A percentile compares a stretch with the other conserved stretches of the same genome.
Conservation (phyloP, 2,888 invertebrate genomes). For the Diabrotica balteata region DNA sequence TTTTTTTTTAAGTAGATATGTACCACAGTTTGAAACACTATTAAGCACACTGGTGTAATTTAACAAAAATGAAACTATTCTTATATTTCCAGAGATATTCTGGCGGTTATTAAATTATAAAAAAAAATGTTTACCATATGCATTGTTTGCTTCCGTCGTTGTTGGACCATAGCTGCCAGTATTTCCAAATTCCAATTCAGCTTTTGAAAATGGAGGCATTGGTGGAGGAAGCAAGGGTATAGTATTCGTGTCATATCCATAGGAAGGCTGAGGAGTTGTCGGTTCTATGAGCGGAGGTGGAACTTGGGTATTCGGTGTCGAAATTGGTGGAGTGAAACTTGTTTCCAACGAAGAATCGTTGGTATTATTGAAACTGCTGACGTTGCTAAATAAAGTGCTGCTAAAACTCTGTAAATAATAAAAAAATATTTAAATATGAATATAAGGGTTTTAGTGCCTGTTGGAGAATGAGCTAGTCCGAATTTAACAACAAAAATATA, state of each 20-base stretch:
- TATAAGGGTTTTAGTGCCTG: too few relatives aligned
- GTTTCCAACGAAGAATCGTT: conserved; percentile 31
- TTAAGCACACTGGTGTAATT: too few relatives aligned
- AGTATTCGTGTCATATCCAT: conserved; percentile 42
- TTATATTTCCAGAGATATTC: too few relatives aligned
- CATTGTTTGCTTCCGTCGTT: conserved; percentile 16
- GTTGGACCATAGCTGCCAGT: conserved; percentile 28
- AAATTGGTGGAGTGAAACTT: conserved; percentile 26
- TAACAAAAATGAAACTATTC: too few relatives aligned
- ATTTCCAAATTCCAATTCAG: conserved; percentile 38
- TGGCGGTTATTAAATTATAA: too few relatives aligned
- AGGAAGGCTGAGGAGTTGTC: conserved; percentile 34
- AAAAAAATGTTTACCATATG: conserved; percentile 38
- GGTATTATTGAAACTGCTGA: conserved; percentile 20
- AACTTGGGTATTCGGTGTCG: conserved; percentile 57
- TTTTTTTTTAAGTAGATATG: too few relatives aligned
- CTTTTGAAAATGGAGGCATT: conserved; percentile 58
- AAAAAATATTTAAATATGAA: too few relatives aligned
- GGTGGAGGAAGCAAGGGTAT: conserved; percentile 68
- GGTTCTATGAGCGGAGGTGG: conserved; percentile 52
- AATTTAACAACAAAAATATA: too few relatives aligned
- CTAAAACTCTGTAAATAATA: conserved; percentile 44
- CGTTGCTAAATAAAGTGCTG: conserved; percentile 31
- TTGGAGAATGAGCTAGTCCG: too few relatives aligned
- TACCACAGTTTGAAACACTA: too few relatives aligned